Base-by-base conservation (phyloP, 2,888 invertebrate genomes). In the Dolichomitus sp. region DNA sequence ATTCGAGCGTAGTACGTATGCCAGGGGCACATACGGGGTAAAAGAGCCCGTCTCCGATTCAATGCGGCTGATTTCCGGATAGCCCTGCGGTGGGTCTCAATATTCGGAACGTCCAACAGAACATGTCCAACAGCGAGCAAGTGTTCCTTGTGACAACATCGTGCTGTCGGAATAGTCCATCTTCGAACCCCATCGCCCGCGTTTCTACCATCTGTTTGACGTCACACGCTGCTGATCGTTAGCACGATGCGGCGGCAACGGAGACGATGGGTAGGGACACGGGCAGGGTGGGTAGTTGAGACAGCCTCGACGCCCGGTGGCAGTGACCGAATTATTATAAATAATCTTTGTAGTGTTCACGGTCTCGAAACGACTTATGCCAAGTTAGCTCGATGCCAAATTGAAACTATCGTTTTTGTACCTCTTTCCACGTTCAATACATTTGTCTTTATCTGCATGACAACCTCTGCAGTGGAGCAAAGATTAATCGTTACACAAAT, bases 301-400 rank as follows among this genome's bases (percentile, higher is more conserved):
- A 40, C 61, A 65, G 57, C 42, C 30, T 70, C 45, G 57, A 40
- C 75, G 72, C 76, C 69, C 57, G 80, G 80, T 81, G 85, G 77
- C 87, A 86, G 82, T 86, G 84, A 82, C 87, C 85, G 86, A 86
- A 85, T 84, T 85, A 83, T 87, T 87, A 86, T 85, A 84, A 87
- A 87, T 85, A 85, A 84, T 85, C 70, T 57, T 48, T 37, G 65
- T 75, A 1, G 59, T 82, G 72, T 86, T 83, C 57, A 78, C 63
- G 6, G 70, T 81, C 63, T 52, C 65, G 63, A 76, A 80, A 73
- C 33, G 48, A 48, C 48, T 48, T 57, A 48, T 63, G 33, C 33
- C 70, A 42, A 59, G 48, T 59, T 30, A 1, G 27, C 30, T 9
- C 70, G 27, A 30, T 66, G 45, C 17, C 66, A 57, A 74, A 66